Conservation (phyloP, 2,888 invertebrate species). For the Lasioglossum pauxillum region DNA sequence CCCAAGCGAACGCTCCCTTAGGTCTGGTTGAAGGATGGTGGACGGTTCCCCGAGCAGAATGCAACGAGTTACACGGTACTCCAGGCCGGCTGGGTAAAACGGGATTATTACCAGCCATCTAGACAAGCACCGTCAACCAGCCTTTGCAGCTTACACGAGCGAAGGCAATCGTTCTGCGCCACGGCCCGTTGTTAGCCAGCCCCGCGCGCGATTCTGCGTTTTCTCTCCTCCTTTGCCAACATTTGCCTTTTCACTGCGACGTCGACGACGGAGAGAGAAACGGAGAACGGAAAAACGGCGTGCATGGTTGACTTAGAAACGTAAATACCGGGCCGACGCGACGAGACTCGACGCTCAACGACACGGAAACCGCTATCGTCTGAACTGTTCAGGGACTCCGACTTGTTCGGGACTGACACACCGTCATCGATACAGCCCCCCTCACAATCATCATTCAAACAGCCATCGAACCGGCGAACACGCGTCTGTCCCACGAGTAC, state of each 20-base stretch:
- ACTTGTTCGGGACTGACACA: not conserved
- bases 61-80: constrained; percentile 40
- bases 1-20: not conserved
- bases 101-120: constrained; percentile 52
- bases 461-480: not conserved
- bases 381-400: not conserved
- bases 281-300: constrained; percentile 14
- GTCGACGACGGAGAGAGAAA: not conserved
- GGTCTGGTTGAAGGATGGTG: not conserved
- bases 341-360: not conserved
- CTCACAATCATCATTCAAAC: not conserved
- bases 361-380: not conserved
- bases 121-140: constrained; percentile 50
- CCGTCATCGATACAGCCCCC: not conserved
- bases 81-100: constrained; percentile 17
- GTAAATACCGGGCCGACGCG: constrained; percentile 24
- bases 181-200: constrained; percentile 29
- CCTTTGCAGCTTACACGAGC: constrained; percentile 46
- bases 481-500: not conserved
- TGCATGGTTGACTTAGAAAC: constrained; percentile 31
- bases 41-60: constrained; percentile 21
- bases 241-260: not conserved
- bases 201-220: constrained; percentile 1
- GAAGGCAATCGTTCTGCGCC: constrained; percentile 26
- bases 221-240: not conserved